phyloP scores from a whole-genome alignment of 2,888 invertebrate species.

The Drosophila melanocephala region DNA sequence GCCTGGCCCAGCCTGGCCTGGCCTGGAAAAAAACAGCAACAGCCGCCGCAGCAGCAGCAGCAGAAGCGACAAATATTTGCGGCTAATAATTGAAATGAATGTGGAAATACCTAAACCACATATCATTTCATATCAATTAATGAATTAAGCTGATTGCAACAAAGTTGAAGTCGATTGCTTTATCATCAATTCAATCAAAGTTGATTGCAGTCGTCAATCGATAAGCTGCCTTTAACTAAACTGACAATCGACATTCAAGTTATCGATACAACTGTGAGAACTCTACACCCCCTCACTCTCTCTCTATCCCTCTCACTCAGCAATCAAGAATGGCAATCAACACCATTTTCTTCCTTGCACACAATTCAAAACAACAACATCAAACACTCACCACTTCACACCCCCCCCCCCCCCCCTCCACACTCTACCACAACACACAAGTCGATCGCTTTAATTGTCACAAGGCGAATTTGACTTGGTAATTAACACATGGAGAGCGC shows the following conservation, averaged over 20 bases:
- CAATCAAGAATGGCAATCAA: background rate
- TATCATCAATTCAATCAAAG: background rate
- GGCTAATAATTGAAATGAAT: slow-evolving; percentile 20
- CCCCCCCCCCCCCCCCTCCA: fast-evolving
- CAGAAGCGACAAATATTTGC: slow-evolving; percentile 2
- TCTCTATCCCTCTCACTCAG: background rate
- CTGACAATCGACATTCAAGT: background rate
- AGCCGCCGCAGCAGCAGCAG: background rate
- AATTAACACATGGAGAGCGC: slow-evolving; percentile 69
- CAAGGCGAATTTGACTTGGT: slow-evolving; percentile 75
- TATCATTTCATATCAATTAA: background rate
- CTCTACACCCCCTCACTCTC: background rate
- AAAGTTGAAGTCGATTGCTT: background rate
- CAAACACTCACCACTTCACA: too few relatives aligned
- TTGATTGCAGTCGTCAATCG: slow-evolving; percentile 4
- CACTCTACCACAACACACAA: background rate
- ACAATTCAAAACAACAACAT: slow-evolving; percentile 1
- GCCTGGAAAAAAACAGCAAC: slow-evolving; percentile 6
- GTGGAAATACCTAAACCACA: slow-evolving; percentile 6
- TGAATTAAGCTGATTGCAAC: background rate
- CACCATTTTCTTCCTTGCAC: background rate
- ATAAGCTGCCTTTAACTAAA: background rate
- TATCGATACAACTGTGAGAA: background rate
- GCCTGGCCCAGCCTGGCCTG: slow-evolving; percentile 6
- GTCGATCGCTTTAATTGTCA: slow-evolving; percentile 68